Evolutionary conservation across 2,113 vertebrate genomes (phyloP).

Genomic region (Zapornia atra): DNA sequence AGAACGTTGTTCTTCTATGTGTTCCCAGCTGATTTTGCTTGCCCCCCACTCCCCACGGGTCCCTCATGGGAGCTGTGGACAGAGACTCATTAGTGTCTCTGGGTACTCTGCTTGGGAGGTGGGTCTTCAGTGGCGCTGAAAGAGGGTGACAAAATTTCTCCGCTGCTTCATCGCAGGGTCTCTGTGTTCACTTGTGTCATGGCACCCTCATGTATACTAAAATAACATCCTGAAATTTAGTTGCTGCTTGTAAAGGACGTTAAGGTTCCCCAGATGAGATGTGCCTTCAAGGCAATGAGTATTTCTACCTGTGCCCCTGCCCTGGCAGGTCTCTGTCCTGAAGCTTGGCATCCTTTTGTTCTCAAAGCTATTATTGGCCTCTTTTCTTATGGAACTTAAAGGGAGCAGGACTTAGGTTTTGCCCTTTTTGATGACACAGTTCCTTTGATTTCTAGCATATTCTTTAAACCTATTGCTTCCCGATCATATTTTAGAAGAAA

Average conservation of each 20-base stretch:
- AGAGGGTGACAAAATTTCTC: not conserved
- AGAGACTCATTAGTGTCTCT: rapidly evolving
- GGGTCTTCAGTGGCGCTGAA: not conserved
- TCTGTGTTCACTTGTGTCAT: not conserved
- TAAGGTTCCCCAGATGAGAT: not conserved
- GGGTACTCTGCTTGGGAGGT: not conserved
- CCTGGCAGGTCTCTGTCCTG: not conserved
- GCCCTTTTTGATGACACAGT: not conserved
- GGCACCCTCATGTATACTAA: not conserved
- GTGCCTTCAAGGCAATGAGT: not conserved
- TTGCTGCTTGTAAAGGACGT: not conserved
- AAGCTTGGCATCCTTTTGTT: not conserved
- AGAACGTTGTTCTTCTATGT: not conserved
- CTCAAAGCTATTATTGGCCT: not conserved
- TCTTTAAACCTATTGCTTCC: not conserved
- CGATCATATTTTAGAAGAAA: not conserved
- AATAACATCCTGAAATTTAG: not conserved
- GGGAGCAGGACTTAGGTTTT: not conserved
- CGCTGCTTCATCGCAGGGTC: rapidly evolving
- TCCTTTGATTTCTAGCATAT: not conserved
- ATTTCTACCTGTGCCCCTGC: not conserved
- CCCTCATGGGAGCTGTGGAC: not conserved
- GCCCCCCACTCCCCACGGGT: rapidly evolving
- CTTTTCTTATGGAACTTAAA: not conserved
- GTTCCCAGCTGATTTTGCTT: not conserved